Percentiles rank a stretch among this genome's conserved stretches.
These are phyloP conservation scores for Drosophila paramelanica DNA, from an alignment of 2,888 invertebrate species.

Conservation along the genomic window DNA sequence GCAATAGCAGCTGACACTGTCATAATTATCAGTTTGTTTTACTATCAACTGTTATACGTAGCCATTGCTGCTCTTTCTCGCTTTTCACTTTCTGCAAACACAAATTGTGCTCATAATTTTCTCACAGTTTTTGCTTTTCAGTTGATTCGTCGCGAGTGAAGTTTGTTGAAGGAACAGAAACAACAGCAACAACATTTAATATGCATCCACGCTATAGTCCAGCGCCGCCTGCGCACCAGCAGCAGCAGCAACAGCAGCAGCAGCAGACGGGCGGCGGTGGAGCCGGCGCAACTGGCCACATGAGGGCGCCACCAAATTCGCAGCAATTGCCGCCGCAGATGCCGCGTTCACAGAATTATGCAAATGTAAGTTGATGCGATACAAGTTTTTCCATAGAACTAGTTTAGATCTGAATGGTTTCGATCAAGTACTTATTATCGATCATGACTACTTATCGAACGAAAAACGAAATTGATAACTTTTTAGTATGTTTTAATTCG, in stretches of 20 bases:
- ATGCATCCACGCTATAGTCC: slow-evolving; percentile 83
- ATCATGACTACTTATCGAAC: too few species aligned
- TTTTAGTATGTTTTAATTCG: too few species aligned
- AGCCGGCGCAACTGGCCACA: slow-evolving; percentile 24
- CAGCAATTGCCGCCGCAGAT: slow-evolving; percentile 65
- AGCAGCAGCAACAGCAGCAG: slow-evolving; percentile 51
- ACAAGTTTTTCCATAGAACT: neutral
- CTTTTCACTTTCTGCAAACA: slow-evolving; percentile 18
- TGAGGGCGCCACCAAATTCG: slow-evolving; percentile 43
- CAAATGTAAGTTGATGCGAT: slow-evolving; percentile 84
- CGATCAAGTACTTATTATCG: neutral
- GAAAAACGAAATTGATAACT: too few species aligned
- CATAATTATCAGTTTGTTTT: slow-evolving; percentile 12
- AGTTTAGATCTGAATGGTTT: neutral
- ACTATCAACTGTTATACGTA: slow-evolving; percentile 11
- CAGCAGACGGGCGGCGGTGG: slow-evolving; percentile 23
- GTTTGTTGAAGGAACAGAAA: slow-evolving; percentile 12
- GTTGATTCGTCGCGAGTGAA: slow-evolving; percentile 32
- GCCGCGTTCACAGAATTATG: slow-evolving; percentile 82
- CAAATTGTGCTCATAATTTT: slow-evolving; percentile 14
- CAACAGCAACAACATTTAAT: slow-evolving; percentile 13
- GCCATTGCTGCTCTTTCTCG: slow-evolving; percentile 1
- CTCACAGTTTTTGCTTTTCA: slow-evolving; percentile 33
- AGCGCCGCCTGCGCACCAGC: slow-evolving; percentile 69
- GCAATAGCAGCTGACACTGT: neutral